Conservation (phyloP, 2,888 invertebrate species). For the Perithous albicinctus region DNA sequence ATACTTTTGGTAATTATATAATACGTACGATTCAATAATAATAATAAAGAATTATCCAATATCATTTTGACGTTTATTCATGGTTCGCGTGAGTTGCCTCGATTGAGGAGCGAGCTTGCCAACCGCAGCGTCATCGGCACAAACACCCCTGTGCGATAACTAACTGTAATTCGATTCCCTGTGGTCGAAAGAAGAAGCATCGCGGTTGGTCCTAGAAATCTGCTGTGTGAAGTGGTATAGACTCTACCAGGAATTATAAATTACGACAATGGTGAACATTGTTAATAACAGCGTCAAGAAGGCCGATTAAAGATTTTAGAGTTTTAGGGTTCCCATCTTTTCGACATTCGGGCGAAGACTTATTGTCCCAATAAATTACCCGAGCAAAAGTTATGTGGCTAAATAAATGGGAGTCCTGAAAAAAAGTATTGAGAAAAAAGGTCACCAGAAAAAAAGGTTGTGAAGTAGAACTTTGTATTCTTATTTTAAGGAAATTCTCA, state of each 20-base stretch:
- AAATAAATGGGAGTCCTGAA: too few species aligned
- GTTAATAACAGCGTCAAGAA: slow-evolving; percentile 32
- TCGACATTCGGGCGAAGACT: too few species aligned
- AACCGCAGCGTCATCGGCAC: not conserved
- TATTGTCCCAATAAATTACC: too few species aligned
- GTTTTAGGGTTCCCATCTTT: too few species aligned
- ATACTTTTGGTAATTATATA: slow-evolving; percentile 9
- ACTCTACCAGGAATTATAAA: slow-evolving; percentile 30
- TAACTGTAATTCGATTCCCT: slow-evolving; percentile 47
- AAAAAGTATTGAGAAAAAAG: too few species aligned
- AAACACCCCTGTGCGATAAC: slow-evolving; percentile 22
- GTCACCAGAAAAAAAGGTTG: too few species aligned
- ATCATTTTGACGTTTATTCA: slow-evolving; percentile 47
- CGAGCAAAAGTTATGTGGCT: too few species aligned
- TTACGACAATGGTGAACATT: slow-evolving; percentile 34
- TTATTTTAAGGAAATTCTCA: too few species aligned
- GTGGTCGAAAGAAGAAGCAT: slow-evolving; percentile 20
- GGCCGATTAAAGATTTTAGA: slow-evolving; percentile 15
- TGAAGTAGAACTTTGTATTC: too few species aligned
- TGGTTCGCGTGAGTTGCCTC: slow-evolving; percentile 51
- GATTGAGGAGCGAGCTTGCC: slow-evolving; percentile 25
- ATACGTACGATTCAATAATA: slow-evolving; percentile 4
- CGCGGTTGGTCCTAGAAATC: slow-evolving; percentile 6
- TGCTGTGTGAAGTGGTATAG: not conserved
- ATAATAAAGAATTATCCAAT: slow-evolving; percentile 52